Conservation (phyloP, 2,113 vertebrate genomes). For the Halcyon senegalensis region DNA sequence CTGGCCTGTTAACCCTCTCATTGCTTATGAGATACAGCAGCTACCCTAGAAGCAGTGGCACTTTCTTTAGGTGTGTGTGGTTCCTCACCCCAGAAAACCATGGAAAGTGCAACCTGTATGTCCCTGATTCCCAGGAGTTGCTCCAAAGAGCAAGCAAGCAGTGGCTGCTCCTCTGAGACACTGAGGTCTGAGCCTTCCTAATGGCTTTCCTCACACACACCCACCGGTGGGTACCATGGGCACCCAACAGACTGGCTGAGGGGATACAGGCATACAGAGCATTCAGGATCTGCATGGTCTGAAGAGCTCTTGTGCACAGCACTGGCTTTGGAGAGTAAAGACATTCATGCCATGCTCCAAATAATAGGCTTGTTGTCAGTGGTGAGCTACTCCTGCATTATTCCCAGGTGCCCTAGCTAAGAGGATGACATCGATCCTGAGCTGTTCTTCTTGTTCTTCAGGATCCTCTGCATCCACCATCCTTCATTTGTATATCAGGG, state of each 20-base stretch:
- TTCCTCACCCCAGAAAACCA: background rate
- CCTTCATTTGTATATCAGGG: background rate
- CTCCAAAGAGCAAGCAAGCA: background rate
- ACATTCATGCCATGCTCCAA: background rate
- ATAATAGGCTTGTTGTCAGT: background rate
- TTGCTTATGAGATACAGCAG: background rate
- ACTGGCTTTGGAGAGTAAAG: background rate
- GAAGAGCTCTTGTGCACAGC: background rate
- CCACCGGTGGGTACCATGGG: background rate
- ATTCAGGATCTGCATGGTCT: background rate
- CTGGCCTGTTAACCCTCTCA: background rate
- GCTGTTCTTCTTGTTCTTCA: background rate
- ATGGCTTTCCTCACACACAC: background rate
- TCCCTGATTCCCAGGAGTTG: background rate
- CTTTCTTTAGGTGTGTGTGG: background rate
- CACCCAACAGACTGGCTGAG: background rate
- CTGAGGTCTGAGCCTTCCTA: background rate
- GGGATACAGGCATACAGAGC: no score
- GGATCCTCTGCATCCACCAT: background rate
- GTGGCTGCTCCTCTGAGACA: background rate
- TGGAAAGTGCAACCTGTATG: background rate
- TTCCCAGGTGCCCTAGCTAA: background rate
- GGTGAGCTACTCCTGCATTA: background rate
- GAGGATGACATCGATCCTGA: background rate
- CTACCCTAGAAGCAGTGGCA: background rate